Evolutionary conservation across 1,140 invertebrate genomes (phyloP).

Genomic region (Myzus persicae): DNA sequence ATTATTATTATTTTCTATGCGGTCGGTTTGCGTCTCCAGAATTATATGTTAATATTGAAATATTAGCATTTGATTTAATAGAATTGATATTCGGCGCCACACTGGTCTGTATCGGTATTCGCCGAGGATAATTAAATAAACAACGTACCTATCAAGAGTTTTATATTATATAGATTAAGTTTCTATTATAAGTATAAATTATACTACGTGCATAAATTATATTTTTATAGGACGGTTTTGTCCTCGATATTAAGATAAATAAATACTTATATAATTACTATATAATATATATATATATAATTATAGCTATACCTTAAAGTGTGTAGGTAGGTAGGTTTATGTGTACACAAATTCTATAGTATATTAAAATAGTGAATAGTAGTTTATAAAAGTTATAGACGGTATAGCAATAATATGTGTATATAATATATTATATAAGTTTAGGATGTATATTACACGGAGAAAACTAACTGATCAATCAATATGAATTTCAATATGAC

Average conservation of each 20-base stretch:
- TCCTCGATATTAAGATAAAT: not conserved
- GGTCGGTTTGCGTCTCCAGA: too few species aligned
- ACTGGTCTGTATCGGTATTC: not conserved
- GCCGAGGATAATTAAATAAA: not conserved
- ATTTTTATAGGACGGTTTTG: not conserved
- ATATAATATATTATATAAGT: too few species aligned
- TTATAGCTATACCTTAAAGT: not conserved
- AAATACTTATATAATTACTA: not conserved
- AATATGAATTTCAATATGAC: not conserved
- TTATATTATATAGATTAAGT: not conserved
- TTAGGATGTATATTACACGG: not conserved
- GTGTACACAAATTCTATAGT: not conserved
- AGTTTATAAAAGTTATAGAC: not conserved
- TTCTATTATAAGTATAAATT: not conserved
- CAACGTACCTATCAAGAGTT: not conserved
- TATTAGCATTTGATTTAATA: too few species aligned
- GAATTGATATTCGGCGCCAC: not conserved
- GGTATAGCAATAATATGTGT: not conserved
- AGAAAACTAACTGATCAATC: not conserved
- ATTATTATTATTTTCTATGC: too few species aligned
- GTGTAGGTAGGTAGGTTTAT: not conserved
- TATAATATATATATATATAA: not conserved
- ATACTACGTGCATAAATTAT: not conserved
- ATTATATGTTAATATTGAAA: too few species aligned
- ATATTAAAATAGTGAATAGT: not conserved